Evolutionary conservation across 1,140 invertebrate genomes (phyloP).

Genomic region (Neelides sp.): DNA sequence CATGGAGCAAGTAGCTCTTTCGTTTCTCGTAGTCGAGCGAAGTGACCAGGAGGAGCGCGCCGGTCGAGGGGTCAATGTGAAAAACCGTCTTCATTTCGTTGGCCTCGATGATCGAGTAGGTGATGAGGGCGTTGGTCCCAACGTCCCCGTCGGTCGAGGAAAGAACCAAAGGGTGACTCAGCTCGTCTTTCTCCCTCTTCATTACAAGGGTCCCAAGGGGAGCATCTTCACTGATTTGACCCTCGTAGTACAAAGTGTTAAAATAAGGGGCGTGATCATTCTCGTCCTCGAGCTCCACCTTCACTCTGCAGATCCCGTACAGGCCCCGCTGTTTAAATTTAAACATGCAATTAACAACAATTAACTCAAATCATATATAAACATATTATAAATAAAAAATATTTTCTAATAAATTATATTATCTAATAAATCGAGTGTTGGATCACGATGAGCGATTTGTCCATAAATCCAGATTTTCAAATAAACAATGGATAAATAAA

Average conservation of each 20-base stretch:
- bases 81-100: constrained; percentile 46
- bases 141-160: constrained; percentile 64
- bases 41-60: constrained; percentile 64
- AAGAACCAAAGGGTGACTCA: constrained; percentile 54
- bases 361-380: not conserved
- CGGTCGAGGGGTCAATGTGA: constrained; percentile 73
- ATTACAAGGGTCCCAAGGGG: constrained; percentile 57
- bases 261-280: constrained; percentile 49
- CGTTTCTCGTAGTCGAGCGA: constrained; percentile 69
- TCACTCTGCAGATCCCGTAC: constrained; percentile 33
- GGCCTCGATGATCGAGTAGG: constrained; percentile 70
- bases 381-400: not conserved
- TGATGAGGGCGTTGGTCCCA: constrained; percentile 64
- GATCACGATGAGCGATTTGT: no score
- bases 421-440: no score
- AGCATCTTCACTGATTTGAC: constrained; percentile 58
- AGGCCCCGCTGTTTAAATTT: constrained; percentile 5
- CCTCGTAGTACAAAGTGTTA: constrained; percentile 50
- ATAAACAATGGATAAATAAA: no score
- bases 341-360: not conserved
- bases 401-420: no score
- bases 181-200: constrained; percentile 31
- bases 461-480: no score
- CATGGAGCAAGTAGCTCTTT: constrained; percentile 58
- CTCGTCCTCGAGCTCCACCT: constrained; percentile 40